Evolutionary conservation across 2,113 vertebrate species (phyloP).

Genomic region (Desmodus rotundus): DNA sequence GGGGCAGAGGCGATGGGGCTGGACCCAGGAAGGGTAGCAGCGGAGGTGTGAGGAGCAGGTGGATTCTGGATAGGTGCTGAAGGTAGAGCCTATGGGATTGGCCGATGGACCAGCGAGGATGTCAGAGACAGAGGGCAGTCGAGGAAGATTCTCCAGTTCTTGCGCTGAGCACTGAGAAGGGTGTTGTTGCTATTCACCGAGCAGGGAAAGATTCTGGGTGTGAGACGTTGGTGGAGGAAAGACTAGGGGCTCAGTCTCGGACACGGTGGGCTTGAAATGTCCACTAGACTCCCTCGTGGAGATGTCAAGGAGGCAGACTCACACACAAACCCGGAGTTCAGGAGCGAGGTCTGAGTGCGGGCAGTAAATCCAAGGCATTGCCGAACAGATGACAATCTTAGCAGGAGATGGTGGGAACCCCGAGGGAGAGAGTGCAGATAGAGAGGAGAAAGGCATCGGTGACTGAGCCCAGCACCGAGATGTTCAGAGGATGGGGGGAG

Average conservation of each 20-base stretch:
- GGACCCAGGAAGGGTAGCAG: neutral
- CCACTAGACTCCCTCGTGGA: neutral
- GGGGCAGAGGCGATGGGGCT: neutral
- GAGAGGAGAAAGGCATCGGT: neutral
- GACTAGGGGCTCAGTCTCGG: neutral
- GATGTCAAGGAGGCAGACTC: neutral
- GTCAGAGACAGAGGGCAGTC: neutral
- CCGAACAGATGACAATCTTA: neutral
- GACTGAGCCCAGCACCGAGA: neutral
- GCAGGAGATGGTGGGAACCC: neutral
- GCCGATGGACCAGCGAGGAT: neutral
- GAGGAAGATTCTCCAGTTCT: neutral
- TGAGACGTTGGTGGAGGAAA: neutral
- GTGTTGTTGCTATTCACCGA: neutral
- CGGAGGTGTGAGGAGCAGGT: neutral
- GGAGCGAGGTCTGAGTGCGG: neutral
- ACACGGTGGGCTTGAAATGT: neutral
- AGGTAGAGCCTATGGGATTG: neutral
- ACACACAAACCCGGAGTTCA: neutral
- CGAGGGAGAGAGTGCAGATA: accelerated
- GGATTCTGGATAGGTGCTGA: neutral
- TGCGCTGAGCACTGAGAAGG: neutral
- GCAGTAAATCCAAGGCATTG: neutral
- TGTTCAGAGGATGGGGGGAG: neutral
- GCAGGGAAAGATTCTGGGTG: neutral